Percentiles rank a stretch among this genome's conserved stretches.
Evolutionary conservation across 1,140 invertebrate genomes (phyloP).

Genomic region (Planococcus citri): DNA sequence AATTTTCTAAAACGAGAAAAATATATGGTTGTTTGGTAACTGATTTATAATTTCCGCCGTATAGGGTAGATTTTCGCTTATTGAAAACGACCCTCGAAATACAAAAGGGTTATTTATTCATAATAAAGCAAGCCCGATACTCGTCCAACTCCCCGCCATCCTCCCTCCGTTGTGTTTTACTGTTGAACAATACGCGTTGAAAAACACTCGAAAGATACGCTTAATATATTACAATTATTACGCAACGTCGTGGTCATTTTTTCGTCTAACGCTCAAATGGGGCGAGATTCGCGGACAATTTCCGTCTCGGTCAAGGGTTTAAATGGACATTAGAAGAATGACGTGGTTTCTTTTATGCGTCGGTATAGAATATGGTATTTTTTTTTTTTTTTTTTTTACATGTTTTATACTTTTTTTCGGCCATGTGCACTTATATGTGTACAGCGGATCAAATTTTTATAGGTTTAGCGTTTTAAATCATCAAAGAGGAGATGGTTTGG

Average conservation of each 20-base stretch:
- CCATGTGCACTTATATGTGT: background rate
- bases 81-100: background rate
- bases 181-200: background rate
- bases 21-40: constrained; percentile 1
- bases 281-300: constrained; percentile 1
- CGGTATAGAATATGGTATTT: too few species aligned
- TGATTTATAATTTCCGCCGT: constrained; percentile 14
- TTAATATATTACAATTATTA: background rate
- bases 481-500: background rate
- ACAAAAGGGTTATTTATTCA: constrained; percentile 4
- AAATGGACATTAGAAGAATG: background rate
- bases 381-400: too few species aligned
- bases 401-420: too few species aligned
- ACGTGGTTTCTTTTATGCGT: background rate
- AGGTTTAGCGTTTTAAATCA: background rate
- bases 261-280: background rate
- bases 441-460: background rate
- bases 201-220: background rate
- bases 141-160: too few species aligned
- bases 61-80: constrained; percentile 1
- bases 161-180: too few species aligned
- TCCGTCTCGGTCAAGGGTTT: constrained; percentile 5
- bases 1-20: background rate
- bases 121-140: background rate
- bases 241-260: background rate